Conservation (phyloP, 2,113 vertebrate genomes). For the Oostethus manadensis region DNA sequence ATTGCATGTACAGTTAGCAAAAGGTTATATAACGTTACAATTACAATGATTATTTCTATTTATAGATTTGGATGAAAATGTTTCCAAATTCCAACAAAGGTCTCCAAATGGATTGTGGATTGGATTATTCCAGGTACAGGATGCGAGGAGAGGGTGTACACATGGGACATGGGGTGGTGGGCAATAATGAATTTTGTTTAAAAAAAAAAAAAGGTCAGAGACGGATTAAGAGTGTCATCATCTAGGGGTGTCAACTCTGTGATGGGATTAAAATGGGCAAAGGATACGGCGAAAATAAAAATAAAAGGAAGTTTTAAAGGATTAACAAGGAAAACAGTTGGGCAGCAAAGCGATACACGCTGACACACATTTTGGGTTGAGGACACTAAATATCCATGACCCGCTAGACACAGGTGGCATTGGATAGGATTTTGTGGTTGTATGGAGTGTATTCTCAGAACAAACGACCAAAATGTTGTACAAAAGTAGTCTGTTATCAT, state of each 20-base stretch:
- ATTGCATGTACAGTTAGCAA: no score
- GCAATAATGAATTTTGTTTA: no score
- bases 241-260: neutral
- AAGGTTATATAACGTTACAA: no score
- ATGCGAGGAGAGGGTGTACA: neutral
- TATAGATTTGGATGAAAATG: no score
- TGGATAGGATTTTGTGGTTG: no score
- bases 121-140: neutral
- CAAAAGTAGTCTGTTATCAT: no score
- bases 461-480: no score
- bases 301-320: neutral
- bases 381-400: neutral
- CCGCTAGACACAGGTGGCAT: no score
- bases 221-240: neutral
- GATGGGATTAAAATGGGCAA: conserved; percentile 4
- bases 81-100: no score
- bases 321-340: conserved; percentile 6
- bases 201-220: neutral
- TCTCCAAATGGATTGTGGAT: no score
- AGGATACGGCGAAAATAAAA: neutral
- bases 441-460: no score
- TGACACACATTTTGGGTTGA: neutral
- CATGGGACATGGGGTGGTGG: neutral
- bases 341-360: neutral
- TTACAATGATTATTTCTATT: no score